Base-by-base conservation (phyloP, 2,888 invertebrate species). In the Nasonovia ribisnigri region DNA sequence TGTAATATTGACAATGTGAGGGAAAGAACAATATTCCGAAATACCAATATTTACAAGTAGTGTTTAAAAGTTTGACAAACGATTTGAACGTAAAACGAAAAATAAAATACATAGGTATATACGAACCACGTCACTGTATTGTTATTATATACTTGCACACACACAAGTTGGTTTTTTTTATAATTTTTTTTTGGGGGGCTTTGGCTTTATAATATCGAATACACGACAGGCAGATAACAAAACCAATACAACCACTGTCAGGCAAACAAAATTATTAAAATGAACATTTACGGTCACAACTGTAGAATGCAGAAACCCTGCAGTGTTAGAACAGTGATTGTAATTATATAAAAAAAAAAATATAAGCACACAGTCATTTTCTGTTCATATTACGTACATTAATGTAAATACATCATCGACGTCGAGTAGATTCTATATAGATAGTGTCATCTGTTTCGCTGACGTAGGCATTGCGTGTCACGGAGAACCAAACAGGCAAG, bases 21-120 rank as follows among this genome's bases (percentile, higher is more conserved):
- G 4, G 13, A 29, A 46, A 46, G 86, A 86, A 88, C 1, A 51
- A 57, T 57, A 54, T 54, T 48, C 13, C 6, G 11, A 48, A 90
- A 77, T 77, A 77, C 48, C 51, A 77, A 91, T 91, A 84, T 91
- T 91, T 91, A 54, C 51, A 54, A 91, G 51, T n/a, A 91, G 36
- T 88, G n/a, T 51, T 54, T 26, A 90, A 77, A 77, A 90, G 48
- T 91, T 24, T 91, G 57, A 86, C 84, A 86, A 57, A 60, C 46
- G 46, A 86, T 86, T 60, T 91, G n/a, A 84, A 67, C 24, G 36
- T 67, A 67, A 20, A 51, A 36, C 20, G 77, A 77, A 36, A 57
- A 43, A 77, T 20, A 54, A 46, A 57, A 90, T 48, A 51, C 8
- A 77, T n/a, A 54, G 51, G 2, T 8, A 48, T 8, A 48, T 36